Evolutionary conservation across 2,797 vertebrate genomes (phyloP), one percentile per base, ranked within the genome.

Genomic region (Lacerta viridis): DNA sequence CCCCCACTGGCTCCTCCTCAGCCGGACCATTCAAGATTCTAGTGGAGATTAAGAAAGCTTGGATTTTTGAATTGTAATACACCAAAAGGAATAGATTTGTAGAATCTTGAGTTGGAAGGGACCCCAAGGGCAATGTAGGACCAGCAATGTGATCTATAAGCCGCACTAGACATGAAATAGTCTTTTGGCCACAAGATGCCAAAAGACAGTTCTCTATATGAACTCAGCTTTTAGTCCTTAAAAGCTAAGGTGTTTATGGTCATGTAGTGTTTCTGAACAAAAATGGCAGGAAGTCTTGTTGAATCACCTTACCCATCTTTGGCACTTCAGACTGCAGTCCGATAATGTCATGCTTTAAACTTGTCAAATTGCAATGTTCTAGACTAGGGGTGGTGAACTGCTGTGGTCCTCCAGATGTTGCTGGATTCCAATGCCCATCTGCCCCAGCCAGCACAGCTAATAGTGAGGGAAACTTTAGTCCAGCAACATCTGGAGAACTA

Each of bases 251-350:
- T 46, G 17, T 89, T 92, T 88, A 25, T 29, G 66, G 86, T n/a
- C 50, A 46, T 91, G 84, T 87, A 78, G 87, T 91, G 20, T 90
- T 59, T n/a, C 13, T 83, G 82, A 39, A 87, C 91, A 80, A 92
- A 86, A 46, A 4, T 39, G 59, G 25, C 50, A 68, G 86, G 29
- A 55, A 13, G 81, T 1, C 50, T 86, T 43, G 61, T 90, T 89
- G 75, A 10, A 43, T 74, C 66, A 36, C 80, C 23, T 59, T 59
- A 2, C 10, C 41, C 41, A 25, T 55, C 20, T 29, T 84, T 71
- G 69, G 82, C n/a, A 84, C 89, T 77, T 92, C 88, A 80, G 83
- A 36, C 61, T 86, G 82, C 86, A 29, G 76, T 83, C 25, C 9
- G 6, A 83, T 88, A 80, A 83, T 10, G 25, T 0, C 0, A 71